phyloP scores from a whole-genome alignment of 2,113 vertebrate genomes.

The Pterophyllum scalare region DNA sequence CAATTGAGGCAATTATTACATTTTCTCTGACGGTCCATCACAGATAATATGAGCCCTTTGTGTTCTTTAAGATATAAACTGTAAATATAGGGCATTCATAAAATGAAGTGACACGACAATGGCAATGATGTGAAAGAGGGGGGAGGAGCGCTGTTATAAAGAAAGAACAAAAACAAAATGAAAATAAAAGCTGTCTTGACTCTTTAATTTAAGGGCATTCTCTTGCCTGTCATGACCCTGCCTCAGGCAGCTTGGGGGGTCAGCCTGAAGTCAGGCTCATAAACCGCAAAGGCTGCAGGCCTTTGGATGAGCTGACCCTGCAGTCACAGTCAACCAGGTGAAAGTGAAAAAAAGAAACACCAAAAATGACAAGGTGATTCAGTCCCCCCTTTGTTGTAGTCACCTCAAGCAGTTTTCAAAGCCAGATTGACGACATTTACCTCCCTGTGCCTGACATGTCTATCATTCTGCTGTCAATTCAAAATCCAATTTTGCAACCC shows the following conservation, averaged over 20 bases:
- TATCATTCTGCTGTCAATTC: constrained; percentile 38
- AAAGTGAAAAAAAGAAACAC: not conserved
- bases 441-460: constrained; percentile 29
- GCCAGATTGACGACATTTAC: constrained; percentile 55
- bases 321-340: constrained; percentile 30
- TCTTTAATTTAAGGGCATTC: constrained; percentile 51
- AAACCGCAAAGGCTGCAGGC: constrained; percentile 37
- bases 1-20: constrained; percentile 9
- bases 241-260: constrained; percentile 41
- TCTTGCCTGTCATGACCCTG: constrained; percentile 35
- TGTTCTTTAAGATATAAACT: not conserved
- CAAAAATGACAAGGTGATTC: constrained; percentile 31
- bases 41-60: not conserved
- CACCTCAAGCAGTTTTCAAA: constrained; percentile 27
- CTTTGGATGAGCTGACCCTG: constrained; percentile 10
- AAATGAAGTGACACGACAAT: not conserved
- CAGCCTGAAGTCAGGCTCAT: constrained; percentile 56
- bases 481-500: constrained; percentile 10
- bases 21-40: not conserved
- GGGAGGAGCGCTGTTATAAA: not conserved
- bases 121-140: not conserved
- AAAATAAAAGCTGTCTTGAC: constrained; percentile 35
- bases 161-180: constrained; percentile 8
- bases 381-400: constrained; percentile 26
- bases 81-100: constrained; percentile 6